Evolutionary conservation across 2,113 vertebrate species (phyloP).

Genomic region (Cnemophilus loriae): DNA sequence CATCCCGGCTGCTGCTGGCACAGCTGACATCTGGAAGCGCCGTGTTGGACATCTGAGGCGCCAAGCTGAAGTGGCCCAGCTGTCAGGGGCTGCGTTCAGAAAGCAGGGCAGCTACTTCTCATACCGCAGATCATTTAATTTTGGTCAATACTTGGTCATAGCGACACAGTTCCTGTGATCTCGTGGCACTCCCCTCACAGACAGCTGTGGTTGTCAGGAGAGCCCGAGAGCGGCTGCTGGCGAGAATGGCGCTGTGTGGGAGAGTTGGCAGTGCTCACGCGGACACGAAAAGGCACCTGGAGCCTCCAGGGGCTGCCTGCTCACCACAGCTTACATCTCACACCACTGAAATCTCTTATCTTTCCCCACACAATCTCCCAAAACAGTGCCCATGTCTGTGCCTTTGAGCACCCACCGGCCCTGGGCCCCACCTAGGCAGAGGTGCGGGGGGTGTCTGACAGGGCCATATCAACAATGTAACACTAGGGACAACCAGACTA

Average conservation of each 20-base stretch:
- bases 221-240: neutral
- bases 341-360: neutral
- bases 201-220: rapidly evolving
- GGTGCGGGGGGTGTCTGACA: rapidly evolving
- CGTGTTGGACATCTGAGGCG: rapidly evolving
- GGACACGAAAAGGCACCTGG: rapidly evolving
- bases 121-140: neutral
- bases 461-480: neutral
- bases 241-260: neutral
- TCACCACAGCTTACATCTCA: neutral
- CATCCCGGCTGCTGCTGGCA: neutral
- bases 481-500: rapidly evolving
- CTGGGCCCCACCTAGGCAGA: neutral
- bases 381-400: neutral
- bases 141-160: neutral
- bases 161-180: neutral
- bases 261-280: rapidly evolving
- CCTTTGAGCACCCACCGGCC: neutral
- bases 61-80: neutral
- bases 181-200: neutral
- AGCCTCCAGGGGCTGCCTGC: neutral
- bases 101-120: neutral
- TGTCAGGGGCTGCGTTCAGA: neutral
- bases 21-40: rapidly evolving
- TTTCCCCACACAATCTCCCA: neutral